Base-by-base conservation (phyloP, 1,140 invertebrate species). In the Drosophila kikkawai region DNA sequence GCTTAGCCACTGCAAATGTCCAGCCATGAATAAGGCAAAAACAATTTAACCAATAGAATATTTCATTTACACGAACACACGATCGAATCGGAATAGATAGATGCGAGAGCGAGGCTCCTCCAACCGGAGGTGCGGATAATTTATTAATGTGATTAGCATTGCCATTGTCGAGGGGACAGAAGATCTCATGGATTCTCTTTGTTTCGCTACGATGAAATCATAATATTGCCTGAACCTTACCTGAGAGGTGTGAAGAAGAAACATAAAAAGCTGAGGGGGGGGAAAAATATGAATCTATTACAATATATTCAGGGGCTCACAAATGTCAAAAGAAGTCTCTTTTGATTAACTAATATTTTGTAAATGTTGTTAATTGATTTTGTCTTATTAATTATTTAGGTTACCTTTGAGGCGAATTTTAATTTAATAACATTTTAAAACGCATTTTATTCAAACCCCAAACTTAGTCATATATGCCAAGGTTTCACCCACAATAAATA, bases 141-240 rank as follows among this genome's bases (percentile, higher is more conserved):
- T 87, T 87, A 87, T 88, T 83, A 83, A 80, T 70, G 74, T 86
- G 81, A 88, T 87, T 83, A 88, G 71, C 83, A 59, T 73, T 64
- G 60, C 60, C 76, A 83, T 80, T 87, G 79, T 79, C 57, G n/a
- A 19, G 45, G 32, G 22, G 34, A 50, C 60, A 11, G 61, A 41
- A 55, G 51, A 65, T 65, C 59, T 50, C 57, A 69, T 74, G 50
- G 66, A 44, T 39, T 7, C 19, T 57, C 69, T 71, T 73, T 73
- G 70, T 73, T 60, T 73, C 19, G 53, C 37, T 22, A 29, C 48
- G 69, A 73, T 70, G 67, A 56, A 70, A 70, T 70, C 67, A 68
- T 70, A 70, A 70, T 70, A 53, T 34, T 37, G 47, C 1, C 19
- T n/a, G 39, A 17, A 19, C 51, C 58, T 8, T 48, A 60, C 36